Conservation (phyloP, 2,113 vertebrate species). For the Aptenodytes forsteri region DNA sequence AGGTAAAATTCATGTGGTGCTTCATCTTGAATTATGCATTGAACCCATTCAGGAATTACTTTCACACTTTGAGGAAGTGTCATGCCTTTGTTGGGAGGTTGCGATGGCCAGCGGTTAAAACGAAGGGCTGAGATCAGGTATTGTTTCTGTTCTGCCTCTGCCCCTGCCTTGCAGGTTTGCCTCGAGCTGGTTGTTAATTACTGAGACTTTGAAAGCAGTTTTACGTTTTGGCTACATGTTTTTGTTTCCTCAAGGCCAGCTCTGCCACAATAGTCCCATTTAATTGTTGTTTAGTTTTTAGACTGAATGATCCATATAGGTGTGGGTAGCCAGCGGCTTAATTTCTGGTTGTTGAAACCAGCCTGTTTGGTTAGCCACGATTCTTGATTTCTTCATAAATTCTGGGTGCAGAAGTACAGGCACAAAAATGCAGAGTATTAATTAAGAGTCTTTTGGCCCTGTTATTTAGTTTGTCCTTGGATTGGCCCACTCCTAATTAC, state of each 20-base stretch:
- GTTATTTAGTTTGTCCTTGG: slow-evolving; percentile 59
- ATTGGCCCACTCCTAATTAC: slow-evolving; percentile 42
- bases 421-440: not conserved
- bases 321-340: not conserved
- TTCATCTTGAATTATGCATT: not conserved
- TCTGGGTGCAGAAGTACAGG: not conserved
- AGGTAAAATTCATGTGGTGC: not conserved
- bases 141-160: not conserved
- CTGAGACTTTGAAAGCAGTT: not conserved
- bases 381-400: not conserved
- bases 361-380: not conserved
- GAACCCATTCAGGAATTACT: not conserved
- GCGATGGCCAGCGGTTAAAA: fast-evolving
- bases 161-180: not conserved
- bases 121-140: not conserved
- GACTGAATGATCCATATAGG: not conserved
- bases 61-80: not conserved
- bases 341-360: not conserved
- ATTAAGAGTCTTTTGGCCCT: not conserved
- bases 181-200: not conserved
- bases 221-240: not conserved
- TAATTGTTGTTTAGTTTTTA: not conserved
- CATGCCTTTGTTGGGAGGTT: not conserved
- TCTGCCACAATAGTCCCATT: not conserved
- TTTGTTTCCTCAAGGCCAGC: not conserved